These are phyloP conservation scores for Catocala nupta DNA, from an alignment of 2,888 invertebrate species.

Conservation along the genomic window DNA sequence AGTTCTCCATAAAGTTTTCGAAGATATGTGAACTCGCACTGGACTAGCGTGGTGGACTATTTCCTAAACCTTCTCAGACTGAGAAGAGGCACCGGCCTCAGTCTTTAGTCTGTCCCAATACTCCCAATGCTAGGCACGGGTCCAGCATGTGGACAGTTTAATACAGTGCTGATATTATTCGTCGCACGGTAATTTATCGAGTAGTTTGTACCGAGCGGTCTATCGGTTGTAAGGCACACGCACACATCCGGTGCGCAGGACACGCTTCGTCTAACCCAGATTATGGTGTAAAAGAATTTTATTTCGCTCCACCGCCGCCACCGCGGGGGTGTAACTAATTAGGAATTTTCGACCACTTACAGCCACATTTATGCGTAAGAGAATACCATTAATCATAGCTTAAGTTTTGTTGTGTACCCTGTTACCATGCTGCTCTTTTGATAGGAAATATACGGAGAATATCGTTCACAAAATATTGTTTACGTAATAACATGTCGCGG, in stretches of 20 bases:
- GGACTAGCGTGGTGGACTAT: too few species aligned
- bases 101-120: too few species aligned
- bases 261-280: constrained; percentile 67
- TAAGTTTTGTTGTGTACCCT: constrained; percentile 27
- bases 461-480: too few species aligned
- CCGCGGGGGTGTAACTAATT: constrained; percentile 64
- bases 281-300: constrained; percentile 62
- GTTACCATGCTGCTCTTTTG: constrained; percentile 23
- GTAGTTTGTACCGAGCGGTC: constrained; percentile 32
- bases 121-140: too few species aligned
- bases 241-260: constrained; percentile 65
- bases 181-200: constrained; percentile 45
- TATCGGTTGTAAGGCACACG: constrained; percentile 50
- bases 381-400: constrained; percentile 50
- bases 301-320: constrained; percentile 33
- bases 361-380: constrained; percentile 34
- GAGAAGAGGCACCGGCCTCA: too few species aligned
- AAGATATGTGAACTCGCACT: too few species aligned
- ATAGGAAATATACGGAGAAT: too few species aligned
- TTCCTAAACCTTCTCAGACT: too few species aligned
- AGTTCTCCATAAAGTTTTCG: too few species aligned
- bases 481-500: too few species aligned
- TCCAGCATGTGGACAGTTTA: too few species aligned
- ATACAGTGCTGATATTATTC: background rate
- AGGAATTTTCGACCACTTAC: constrained; percentile 60